Conservation (phyloP, 2,113 vertebrate genomes). For the Oostethus manadensis region DNA sequence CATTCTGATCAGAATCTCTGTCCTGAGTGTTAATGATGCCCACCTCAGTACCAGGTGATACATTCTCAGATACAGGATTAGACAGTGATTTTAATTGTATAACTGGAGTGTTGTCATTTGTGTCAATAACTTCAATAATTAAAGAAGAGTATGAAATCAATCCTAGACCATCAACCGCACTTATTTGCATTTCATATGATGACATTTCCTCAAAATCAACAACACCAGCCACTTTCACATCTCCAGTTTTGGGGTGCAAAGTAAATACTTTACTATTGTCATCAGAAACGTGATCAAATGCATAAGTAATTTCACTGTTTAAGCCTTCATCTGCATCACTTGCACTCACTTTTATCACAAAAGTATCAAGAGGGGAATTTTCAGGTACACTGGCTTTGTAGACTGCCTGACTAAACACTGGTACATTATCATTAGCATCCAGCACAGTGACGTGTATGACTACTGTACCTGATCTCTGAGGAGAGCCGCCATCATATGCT, state of each 20-base stretch:
- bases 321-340: neutral
- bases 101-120: constrained; percentile 66
- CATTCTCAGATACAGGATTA: constrained; percentile 59
- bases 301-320: constrained; percentile 1
- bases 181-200: constrained; percentile 1
- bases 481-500: constrained; percentile 55
- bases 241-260: neutral
- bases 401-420: constrained; percentile 46
- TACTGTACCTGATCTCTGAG: constrained; percentile 50
- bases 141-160: constrained; percentile 48
- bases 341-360: neutral
- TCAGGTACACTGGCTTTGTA: constrained; percentile 27
- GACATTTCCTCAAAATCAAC: constrained; percentile 2
- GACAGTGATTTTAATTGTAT: constrained; percentile 66
- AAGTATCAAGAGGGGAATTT: neutral
- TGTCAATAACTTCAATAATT: constrained; percentile 71
- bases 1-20: constrained; percentile 53
- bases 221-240: neutral
- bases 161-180: constrained; percentile 62
- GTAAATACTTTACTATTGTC: neutral
- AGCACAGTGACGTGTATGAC: constrained; percentile 55
- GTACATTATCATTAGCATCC: constrained; percentile 49
- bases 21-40: constrained; percentile 63
- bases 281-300: neutral
- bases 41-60: constrained; percentile 60